Evolutionary conservation across 2,113 vertebrate species (phyloP), one percentile per base, ranked within the genome.

Genomic region (Dicerorhinus sumatrensis): DNA sequence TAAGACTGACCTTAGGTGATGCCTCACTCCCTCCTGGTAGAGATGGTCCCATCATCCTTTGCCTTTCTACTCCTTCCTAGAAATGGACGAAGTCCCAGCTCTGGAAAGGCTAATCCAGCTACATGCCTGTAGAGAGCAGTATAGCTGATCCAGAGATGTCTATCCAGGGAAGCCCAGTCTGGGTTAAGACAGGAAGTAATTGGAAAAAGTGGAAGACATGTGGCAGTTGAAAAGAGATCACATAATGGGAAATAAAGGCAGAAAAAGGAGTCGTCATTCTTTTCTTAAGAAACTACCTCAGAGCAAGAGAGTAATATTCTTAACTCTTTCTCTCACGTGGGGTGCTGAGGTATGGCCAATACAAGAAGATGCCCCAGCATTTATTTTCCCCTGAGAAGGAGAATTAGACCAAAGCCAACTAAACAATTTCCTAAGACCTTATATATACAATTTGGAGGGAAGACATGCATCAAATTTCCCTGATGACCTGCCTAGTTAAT

Each of bases 251-350:
- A 94, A 73, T 56, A 83, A 84, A 60, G 18, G 0, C 48, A 58
- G 63, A 31, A 29, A 93, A 83, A 36, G 20, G 16, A 58, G n/a
- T 48, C 39, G 5, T 29, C 56, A 42, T 83, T 89, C 25, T 90
- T 80, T 86, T 51, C 39, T 94, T 65, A 80, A 84, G 75, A 91
- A 93, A 86, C 51, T 36, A 63, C 63, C 56, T 82, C 65, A 69
- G 21, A 46, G 6, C 33, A 67, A 80, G 13, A 87, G 27, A 76
- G 29, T 88, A 48, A 39, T 88, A 46, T 46, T 89, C 70, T 67
- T 33, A 94, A 25, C 36, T 75, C 1, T 94, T 67, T 73, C 18
- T 83, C 33, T 90, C 56, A 7, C 54, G 5, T 48, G 39, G 48
- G n/a, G 17, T 58, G n/a, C 72, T 62, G 5, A 89, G n/a, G 84